phyloP scores from a whole-genome alignment of 2,113 vertebrate genomes.

The Chlorodrepanis virens region DNA sequence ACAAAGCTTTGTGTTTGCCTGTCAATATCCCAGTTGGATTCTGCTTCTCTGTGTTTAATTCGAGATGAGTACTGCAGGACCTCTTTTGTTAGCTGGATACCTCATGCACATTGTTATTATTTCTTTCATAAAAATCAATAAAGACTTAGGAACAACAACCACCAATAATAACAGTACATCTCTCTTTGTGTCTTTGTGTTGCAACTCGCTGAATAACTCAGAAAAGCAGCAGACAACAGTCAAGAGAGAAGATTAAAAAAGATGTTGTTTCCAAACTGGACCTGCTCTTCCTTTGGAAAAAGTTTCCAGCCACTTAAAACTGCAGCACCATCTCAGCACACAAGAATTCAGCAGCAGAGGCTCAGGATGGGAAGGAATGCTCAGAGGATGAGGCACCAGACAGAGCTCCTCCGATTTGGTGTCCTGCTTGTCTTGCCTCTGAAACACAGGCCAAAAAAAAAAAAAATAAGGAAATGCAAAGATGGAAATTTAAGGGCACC shows the following conservation, averaged over 20 bases:
- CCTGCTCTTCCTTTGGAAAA: not conserved
- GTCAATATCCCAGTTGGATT: slow-evolving; percentile 54
- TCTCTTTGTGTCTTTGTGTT: slow-evolving; percentile 16
- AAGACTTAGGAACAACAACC: slow-evolving; percentile 52
- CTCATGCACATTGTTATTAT: slow-evolving; percentile 48
- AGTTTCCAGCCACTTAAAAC: not conserved
- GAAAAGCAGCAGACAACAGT: not conserved
- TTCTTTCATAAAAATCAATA: slow-evolving; percentile 65
- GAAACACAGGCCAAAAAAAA: not conserved
- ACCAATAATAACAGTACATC: slow-evolving; percentile 40
- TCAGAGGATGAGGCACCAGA: not conserved
- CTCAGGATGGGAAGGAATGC: not conserved
- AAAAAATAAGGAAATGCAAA: not conserved
- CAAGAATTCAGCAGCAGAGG: not conserved
- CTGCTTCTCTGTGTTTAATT: slow-evolving; percentile 52
- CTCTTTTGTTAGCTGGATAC: slow-evolving; percentile 61
- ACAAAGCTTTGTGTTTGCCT: slow-evolving; percentile 43
- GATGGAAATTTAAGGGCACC: not conserved
- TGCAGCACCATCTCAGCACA: not conserved
- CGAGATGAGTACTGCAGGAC: slow-evolving; percentile 26
- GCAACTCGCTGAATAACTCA: not conserved
- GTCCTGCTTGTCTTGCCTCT: not conserved
- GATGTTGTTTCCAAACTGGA: not conserved
- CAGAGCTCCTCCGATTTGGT: not conserved
- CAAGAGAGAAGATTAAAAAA: not conserved